Evolutionary conservation across 2,888 invertebrate genomes (phyloP), one percentile per base, ranked within the genome.

Genomic region (Siphonodentalium dalli): DNA sequence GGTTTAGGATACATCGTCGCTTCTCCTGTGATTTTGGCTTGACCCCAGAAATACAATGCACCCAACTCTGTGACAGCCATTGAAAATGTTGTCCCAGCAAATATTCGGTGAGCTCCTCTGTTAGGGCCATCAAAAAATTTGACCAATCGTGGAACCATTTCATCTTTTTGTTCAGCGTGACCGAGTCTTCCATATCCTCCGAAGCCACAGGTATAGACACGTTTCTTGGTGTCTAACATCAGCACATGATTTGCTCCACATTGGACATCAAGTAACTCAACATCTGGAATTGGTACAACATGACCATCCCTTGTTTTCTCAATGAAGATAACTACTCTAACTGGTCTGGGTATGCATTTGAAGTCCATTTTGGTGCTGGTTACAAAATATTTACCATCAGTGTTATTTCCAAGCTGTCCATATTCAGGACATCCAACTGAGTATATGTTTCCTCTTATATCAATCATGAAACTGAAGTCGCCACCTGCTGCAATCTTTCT

Each of bases 1-100:
- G 93, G 92, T 77, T 95, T 95, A 0, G 95, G 95, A 78, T 95
- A 95, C 95, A 95, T 95, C 71, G 93, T 93, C 2, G 95, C 95
- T 79, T 96, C 96, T 0, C 94, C 95, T 0, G 92, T 91, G 53
- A 92, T 88, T 77, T 94, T 95, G 0, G 91, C 91, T 78, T 93
- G 93, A 0, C 96, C 96, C 82, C 94, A 95, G 80, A 95, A 82
- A 81, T 88, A 92, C 43, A 90, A 83, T 2, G 86, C 86, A 34
- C 89, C 88, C 54, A 86, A 82, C 74, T 91, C 91, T 72, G 90
- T 92, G 53, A 93, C 86, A 8, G 90, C 92, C 70, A 96, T 86
- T 74, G 91, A 92, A 83, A 89, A 95, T 0, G 91, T 89, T 21
- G 91, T 89, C 1, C 95, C 95, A 73, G 93, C 92, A 76, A 88